Base-by-base conservation (phyloP, 2,888 invertebrate genomes). In the Sphaeridia pumilis region DNA sequence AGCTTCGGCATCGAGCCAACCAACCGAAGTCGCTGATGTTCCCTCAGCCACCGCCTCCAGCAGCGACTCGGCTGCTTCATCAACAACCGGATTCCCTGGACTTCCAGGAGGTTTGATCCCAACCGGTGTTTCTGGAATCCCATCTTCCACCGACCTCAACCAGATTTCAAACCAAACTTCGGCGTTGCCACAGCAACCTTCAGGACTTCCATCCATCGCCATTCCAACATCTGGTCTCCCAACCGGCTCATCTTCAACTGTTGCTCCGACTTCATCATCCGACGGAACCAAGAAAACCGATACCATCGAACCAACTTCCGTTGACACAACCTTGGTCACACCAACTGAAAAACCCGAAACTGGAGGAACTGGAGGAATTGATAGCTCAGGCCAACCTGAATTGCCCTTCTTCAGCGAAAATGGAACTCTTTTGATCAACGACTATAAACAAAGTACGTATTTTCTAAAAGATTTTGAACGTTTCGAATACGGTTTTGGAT, bases 381-480 rank as follows among this genome's bases (percentile, higher is more conserved):
- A 36, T 20, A 42, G 52, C 20, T 49, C 56, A 5, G 48, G 52
- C 27, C 24, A 25, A 35, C 54, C 54, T 26, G 52, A 51, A 35
- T 43, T 52, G 21, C 48, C 54, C 20, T 64, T 64, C 41, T 64
- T 64, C 43, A 56, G 62, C 7, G 61, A 61, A 20, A 64, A 63
- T 56, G 64, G 62, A 56, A 64, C 64, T 26, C 53, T 64, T 4
- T 54, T 64, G 2, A 52, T 64, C 21, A 63, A 59, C 1, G 78
- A 80, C 66, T 81, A 76, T 65, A 78, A 76, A 68, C 76, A 79
- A 66, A 80, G 81, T 81, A 65, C n/a, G n/a, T n/a, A n/a, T n/a
- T n/a, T n/a, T n/a, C n/a, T n/a, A n/a, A n/a, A n/a, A n/a, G n/a
- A n/a, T n/a, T n/a, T n/a, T n/a, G n/a, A n/a, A n/a, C n/a, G n/a